These are phyloP conservation scores for Pedicia rivosa DNA, from an alignment of 2,888 invertebrate species.

Conservation along the genomic window DNA sequence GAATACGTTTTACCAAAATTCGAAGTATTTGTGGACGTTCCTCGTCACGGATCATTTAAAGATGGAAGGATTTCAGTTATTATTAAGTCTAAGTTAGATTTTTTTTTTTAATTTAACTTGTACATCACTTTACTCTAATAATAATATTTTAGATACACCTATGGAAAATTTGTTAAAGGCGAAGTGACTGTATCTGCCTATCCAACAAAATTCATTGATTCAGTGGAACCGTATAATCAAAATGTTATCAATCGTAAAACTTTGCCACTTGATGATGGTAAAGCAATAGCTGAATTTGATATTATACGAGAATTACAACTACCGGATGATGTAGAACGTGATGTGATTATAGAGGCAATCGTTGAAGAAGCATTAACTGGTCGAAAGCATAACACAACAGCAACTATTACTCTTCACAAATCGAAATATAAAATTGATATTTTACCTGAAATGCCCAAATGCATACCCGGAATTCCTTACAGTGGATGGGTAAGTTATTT, in stretches of 20 bases:
- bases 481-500: slow-evolving; percentile 34
- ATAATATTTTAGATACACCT: no score
- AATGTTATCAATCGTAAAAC: slow-evolving; percentile 48
- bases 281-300: slow-evolving; percentile 55
- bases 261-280: slow-evolving; percentile 44
- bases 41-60: slow-evolving; percentile 64
- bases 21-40: slow-evolving; percentile 68
- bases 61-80: slow-evolving; percentile 64
- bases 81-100: slow-evolving; percentile 67
- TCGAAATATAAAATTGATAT: slow-evolving; percentile 60
- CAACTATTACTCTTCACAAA: slow-evolving; percentile 57
- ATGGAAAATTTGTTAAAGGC: slow-evolving; percentile 74
- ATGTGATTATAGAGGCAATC: slow-evolving; percentile 70
- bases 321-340: slow-evolving; percentile 67
- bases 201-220: slow-evolving; percentile 53
- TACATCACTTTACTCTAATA: no score
- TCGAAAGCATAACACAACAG: slow-evolving; percentile 62
- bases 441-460: slow-evolving; percentile 67
- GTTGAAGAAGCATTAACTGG: slow-evolving; percentile 78
- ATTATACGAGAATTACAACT: slow-evolving; percentile 58
- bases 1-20: slow-evolving; percentile 91
- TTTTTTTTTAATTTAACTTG: no score
- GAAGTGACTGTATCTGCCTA: slow-evolving; percentile 71
- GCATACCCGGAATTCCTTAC: slow-evolving; percentile 73
- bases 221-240: slow-evolving; percentile 27